Conservation (phyloP, 2,888 invertebrate species). For the Isoperla grammatica region DNA sequence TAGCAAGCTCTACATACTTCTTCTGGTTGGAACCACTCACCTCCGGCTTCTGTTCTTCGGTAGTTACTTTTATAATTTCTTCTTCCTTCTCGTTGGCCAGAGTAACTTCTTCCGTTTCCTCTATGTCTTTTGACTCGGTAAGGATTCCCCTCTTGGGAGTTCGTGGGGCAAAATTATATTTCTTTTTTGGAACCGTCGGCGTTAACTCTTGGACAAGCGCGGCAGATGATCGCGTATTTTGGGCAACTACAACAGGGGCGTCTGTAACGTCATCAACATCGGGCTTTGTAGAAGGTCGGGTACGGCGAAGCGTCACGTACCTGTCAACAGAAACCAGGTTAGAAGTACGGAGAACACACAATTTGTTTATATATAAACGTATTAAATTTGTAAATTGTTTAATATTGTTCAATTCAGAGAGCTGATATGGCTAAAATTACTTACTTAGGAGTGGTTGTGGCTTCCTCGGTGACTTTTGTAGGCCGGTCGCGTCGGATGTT, state of each 20-base stretch:
- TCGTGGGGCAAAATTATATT: conserved; percentile 4
- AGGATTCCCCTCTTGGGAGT: background rate
- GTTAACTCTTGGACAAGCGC: background rate
- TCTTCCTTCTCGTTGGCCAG: conserved; percentile 3
- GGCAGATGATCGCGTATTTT: background rate
- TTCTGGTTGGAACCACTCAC: conserved; percentile 17
- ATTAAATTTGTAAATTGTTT: no score
- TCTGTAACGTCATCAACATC: conserved; percentile 27
- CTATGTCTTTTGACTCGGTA: background rate
- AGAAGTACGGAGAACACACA: background rate
- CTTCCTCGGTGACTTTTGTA: conserved; percentile 33
- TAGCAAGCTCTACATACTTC: conserved; percentile 18
- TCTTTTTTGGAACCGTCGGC: background rate
- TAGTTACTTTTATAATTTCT: conserved; percentile 15
- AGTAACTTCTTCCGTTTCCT: conserved; percentile 9
- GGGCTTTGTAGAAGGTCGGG: conserved; percentile 19
- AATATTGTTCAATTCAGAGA: no score
- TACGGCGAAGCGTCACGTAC: conserved; percentile 41
- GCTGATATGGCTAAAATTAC: conserved; percentile 30
- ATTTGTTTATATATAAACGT: no score
- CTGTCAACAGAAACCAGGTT: conserved; percentile 35
- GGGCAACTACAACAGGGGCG: conserved; percentile 22
- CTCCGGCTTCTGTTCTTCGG: conserved; percentile 7
- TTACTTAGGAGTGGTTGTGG: conserved; percentile 49
- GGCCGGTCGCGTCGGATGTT: conserved; percentile 58